These are phyloP conservation scores for Onychomys leucogaster DNA, from an alignment of 2,797 vertebrate species.

Conservation along the genomic window DNA sequence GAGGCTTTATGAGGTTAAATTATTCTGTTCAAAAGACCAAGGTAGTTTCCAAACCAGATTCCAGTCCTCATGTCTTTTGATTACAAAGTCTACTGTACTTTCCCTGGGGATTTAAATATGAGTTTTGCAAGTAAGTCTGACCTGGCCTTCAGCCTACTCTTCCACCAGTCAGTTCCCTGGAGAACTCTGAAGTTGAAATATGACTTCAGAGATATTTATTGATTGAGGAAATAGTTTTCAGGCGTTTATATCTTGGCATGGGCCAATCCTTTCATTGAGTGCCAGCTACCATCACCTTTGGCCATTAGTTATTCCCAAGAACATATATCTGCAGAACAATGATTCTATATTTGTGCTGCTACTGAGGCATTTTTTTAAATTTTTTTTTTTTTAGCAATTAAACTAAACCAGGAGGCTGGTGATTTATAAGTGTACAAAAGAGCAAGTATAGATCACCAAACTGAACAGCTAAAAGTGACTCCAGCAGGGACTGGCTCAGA, in stretches of 20 bases:
- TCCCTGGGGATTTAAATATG: conserved; percentile 1
- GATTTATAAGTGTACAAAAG: not conserved
- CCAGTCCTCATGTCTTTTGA: not conserved
- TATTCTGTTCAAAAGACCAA: not conserved
- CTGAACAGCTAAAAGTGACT: not conserved
- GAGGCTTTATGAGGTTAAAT: not conserved
- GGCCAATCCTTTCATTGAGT: not conserved
- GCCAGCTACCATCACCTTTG: not conserved
- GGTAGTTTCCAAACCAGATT: not conserved
- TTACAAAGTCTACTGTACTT: not conserved
- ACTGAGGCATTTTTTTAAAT: not conserved
- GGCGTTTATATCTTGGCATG: not conserved
- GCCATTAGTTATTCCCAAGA: not conserved
- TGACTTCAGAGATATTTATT: conserved; percentile 15
- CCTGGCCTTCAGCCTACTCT: not conserved
- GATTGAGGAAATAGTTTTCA: not conserved
- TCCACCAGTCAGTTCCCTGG: not conserved
- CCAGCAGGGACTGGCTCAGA: not conserved
- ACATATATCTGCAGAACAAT: not conserved
- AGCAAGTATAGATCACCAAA: not conserved
- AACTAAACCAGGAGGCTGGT: not conserved
- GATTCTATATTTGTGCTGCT: conserved; percentile 2
- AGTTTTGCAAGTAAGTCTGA: not conserved
- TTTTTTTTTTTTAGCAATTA: conserved; percentile 54
- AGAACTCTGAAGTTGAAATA: not conserved